These are phyloP conservation scores for Tetropium fuscum DNA, from an alignment of 2,888 invertebrate species.

Conservation along the genomic window DNA sequence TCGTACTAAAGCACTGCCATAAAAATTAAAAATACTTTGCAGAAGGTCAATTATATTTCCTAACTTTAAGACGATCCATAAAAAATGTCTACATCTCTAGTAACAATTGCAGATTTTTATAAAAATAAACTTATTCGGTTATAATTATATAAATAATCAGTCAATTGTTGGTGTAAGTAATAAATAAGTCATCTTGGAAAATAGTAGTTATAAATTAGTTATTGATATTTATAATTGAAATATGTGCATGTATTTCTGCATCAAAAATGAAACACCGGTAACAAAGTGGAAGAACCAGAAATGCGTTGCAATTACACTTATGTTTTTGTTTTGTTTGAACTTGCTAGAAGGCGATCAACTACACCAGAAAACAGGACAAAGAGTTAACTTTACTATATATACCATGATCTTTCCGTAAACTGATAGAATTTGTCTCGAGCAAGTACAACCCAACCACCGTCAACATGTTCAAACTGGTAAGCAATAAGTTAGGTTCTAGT, in stretches of 20 bases:
- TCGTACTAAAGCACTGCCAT: too few species aligned
- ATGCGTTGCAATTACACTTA: background rate
- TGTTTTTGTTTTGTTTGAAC: conserved; percentile 5
- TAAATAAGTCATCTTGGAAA: too few species aligned
- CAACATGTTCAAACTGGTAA: conserved; percentile 47
- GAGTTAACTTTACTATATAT: conserved; percentile 32
- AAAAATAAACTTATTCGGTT: too few species aligned
- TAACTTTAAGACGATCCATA: too few species aligned
- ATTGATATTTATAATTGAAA: background rate
- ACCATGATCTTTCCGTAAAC: background rate
- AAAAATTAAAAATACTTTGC: too few species aligned
- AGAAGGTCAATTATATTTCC: too few species aligned
- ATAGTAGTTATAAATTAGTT: too few species aligned
- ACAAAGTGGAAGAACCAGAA: background rate
- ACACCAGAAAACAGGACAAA: conserved; percentile 29
- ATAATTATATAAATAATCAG: too few species aligned
- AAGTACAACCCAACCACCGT: conserved; percentile 23
- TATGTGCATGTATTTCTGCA: background rate
- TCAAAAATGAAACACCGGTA: background rate
- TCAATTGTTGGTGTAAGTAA: too few species aligned
- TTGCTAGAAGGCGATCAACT: conserved; percentile 33
- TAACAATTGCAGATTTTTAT: too few species aligned
- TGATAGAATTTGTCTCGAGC: conserved; percentile 35
- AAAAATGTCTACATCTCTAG: too few species aligned
- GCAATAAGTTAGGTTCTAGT: too few species aligned